Conservation (phyloP, 2,888 invertebrate genomes). For the Molorchus minor region DNA sequence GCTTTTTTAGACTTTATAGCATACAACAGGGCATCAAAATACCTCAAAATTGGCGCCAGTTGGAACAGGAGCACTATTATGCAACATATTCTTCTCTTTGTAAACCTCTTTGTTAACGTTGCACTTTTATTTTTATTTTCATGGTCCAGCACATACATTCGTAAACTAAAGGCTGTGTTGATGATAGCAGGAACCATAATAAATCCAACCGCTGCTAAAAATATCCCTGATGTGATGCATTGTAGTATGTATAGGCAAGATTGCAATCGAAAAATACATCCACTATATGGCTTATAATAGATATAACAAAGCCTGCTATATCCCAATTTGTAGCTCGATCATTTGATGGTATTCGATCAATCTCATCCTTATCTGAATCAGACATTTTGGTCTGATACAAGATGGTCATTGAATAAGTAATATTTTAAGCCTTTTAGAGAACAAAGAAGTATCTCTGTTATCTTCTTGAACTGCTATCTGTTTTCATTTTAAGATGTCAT, state of each 20-base stretch:
- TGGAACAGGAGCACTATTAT: slow-evolving; percentile 73
- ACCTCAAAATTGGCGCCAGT: slow-evolving; percentile 77
- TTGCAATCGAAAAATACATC: slow-evolving; percentile 77
- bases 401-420: slow-evolving; percentile 49
- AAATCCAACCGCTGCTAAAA: slow-evolving; percentile 74
- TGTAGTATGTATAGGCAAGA: slow-evolving; percentile 71
- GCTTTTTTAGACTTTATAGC: slow-evolving; percentile 74
- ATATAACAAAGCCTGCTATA: slow-evolving; percentile 71
- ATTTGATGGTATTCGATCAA: slow-evolving; percentile 69
- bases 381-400: slow-evolving; percentile 54
- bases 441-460: slow-evolving; percentile 10
- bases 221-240: slow-evolving; percentile 67
- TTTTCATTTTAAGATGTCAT: slow-evolving; percentile 3
- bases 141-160: slow-evolving; percentile 73
- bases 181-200: slow-evolving; percentile 79
- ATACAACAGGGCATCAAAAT: slow-evolving; percentile 71
- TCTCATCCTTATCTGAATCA: slow-evolving; percentile 65
- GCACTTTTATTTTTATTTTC: slow-evolving; percentile 65
- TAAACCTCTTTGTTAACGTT: slow-evolving; percentile 68
- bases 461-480: not conserved
- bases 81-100: slow-evolving; percentile 68
- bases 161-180: slow-evolving; percentile 76
- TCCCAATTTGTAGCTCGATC: slow-evolving; percentile 70
- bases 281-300: slow-evolving; percentile 74
- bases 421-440: too few relatives aligned